Percentiles rank a stretch among this genome's conserved stretches.
These are phyloP conservation scores for Calosoma granatense DNA, from an alignment of 1,140 invertebrate species.

Conservation along the genomic window DNA sequence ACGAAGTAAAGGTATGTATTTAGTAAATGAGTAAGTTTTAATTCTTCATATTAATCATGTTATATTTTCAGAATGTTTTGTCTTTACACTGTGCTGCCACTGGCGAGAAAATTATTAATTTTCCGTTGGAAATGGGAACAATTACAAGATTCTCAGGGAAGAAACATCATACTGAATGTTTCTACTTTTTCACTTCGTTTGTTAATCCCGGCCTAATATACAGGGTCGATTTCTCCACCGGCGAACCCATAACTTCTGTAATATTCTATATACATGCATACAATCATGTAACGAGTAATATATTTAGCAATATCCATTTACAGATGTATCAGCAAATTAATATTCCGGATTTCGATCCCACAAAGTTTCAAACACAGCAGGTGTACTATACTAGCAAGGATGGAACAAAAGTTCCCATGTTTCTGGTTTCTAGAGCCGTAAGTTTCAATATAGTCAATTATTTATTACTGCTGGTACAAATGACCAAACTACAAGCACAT, in stretches of 20 bases:
- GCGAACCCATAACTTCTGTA: too few relatives aligned
- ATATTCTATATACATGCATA: too few relatives aligned
- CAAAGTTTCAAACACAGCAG: conserved; percentile 76
- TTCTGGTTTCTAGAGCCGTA: conserved; percentile 80
- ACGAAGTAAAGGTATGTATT: conserved; percentile 86
- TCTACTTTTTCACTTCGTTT: conserved; percentile 91
- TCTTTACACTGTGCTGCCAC: conserved; percentile 68
- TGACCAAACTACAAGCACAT: conserved; percentile 25
- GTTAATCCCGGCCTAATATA: conserved; percentile 86
- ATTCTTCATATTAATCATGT: conserved; percentile 13
- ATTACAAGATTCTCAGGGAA: conserved; percentile 76
- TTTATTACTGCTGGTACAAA: too few relatives aligned
- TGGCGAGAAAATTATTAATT: conserved; percentile 59
- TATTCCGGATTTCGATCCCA: conserved; percentile 73
- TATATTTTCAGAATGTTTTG: conserved; percentile 60
- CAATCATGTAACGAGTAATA: too few relatives aligned
- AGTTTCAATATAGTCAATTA: conserved; percentile 19
- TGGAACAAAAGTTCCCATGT: conserved; percentile 95
- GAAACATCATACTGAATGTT: conserved; percentile 79
- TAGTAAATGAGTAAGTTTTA: conserved; percentile 1
- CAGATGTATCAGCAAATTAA: conserved; percentile 76
- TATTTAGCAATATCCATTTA: too few relatives aligned
- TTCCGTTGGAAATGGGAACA: conserved; percentile 79
- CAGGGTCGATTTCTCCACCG: conserved; percentile 65
- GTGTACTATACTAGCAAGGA: conserved; percentile 93